Evolutionary conservation across 2,797 vertebrate genomes (phyloP), one percentile per base, ranked within the genome.

Genomic region (Mus spretus): DNA sequence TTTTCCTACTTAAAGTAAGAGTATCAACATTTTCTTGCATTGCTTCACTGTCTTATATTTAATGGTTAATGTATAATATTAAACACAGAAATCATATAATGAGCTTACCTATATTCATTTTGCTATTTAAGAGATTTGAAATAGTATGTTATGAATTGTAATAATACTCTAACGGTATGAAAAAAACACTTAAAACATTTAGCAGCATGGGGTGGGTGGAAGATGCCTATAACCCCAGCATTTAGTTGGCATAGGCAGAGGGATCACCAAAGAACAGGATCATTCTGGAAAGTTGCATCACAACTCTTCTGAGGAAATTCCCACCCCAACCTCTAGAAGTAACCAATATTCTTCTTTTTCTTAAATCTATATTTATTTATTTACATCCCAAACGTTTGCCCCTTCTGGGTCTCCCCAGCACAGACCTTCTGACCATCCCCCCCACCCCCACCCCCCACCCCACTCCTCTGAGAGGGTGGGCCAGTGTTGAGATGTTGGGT

Each of bases 401-500:
- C n/a, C n/a, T 72, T 20, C 70, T 19, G 3, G 8, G 70, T 37
- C 67, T 72, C 17, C 17, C 70, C 17, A 9, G 37, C 70, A 72
- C n/a, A 37, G 70, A 20, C n/a, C 70, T 72, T 72, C 2, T 14
- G 3, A 6, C 17, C 70, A 72, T 20, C 3, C 34, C 34, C 15
- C 17, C 19, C 5, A 5, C 47, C 47, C 14, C 15, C 34, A 70
- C 8, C 15, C 34, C n/a, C 17, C 17, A 20, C 31, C 65, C 17
- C 31, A 7, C n/a, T 72, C n/a, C 70, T 72, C n/a, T 20, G n/a
- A 37, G 70, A 72, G 70, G 67, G 70, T 37, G 96, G 88, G 95
- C 65, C 91, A 72, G n/a, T 10, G 19, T 89, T 96, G 94, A 94
- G 91, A 88, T 82, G 50, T 50, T 78, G 14, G 40, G 57, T 85